A percentile compares a stretch with the other conserved stretches of the same genome.
Conservation (phyloP, 1,140 invertebrate genomes). For the Oncopodura yosiiana region DNA sequence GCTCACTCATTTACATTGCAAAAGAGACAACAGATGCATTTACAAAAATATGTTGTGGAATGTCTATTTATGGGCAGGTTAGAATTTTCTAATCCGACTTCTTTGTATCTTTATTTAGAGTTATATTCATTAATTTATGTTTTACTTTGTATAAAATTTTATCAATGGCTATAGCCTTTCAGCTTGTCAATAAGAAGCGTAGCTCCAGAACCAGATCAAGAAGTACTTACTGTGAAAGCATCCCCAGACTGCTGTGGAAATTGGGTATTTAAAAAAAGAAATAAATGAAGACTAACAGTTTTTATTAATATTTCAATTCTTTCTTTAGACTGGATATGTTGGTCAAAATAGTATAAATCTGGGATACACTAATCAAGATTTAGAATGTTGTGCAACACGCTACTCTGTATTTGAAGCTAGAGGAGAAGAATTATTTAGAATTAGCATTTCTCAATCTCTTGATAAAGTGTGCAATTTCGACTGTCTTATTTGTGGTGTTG, state of each 20-base stretch:
- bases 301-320: not conserved
- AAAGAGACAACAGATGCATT: conserved; percentile 19
- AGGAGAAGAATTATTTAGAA: conserved; percentile 20
- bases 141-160: too few relatives aligned
- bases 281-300: not conserved
- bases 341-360: conserved; percentile 22
- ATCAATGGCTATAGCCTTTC: conserved; percentile 17
- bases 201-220: conserved; percentile 7
- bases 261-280: not conserved
- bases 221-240: conserved; percentile 19
- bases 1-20: conserved; percentile 17
- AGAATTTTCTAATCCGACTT: too few relatives aligned
- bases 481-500: conserved; percentile 13
- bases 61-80: too few relatives aligned
- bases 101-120: too few relatives aligned
- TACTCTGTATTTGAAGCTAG: conserved; percentile 19
- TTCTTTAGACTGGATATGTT: conserved; percentile 9
- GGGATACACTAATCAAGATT: conserved; percentile 19
- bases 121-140: too few relatives aligned
- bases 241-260: conserved; percentile 19
- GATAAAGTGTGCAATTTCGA: conserved; percentile 5
- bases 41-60: conserved; percentile 20
- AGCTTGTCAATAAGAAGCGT: conserved; percentile 19
- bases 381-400: conserved; percentile 15
- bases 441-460: conserved; percentile 4